Evolutionary conservation across 2,888 invertebrate species (phyloP).

Genomic region (Drosophila histrio): DNA sequence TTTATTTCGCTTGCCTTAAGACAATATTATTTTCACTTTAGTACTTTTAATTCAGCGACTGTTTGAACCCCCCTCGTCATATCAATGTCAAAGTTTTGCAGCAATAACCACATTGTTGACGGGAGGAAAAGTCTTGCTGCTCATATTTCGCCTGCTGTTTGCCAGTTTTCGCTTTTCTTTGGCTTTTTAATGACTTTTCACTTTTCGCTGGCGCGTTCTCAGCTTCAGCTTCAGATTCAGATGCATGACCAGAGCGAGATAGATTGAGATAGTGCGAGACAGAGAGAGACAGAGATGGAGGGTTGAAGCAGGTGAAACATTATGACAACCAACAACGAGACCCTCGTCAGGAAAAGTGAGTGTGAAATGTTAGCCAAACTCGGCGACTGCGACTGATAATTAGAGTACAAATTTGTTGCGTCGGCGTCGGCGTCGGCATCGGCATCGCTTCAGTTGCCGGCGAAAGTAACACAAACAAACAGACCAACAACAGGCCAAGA

Average conservation of each 20-base stretch:
- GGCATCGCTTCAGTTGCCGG: constrained; percentile 68
- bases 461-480: constrained; percentile 58
- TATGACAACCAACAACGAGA: constrained; percentile 44
- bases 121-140: constrained; percentile 38
- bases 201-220: constrained; percentile 72
- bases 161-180: constrained; percentile 74
- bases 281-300: neutral
- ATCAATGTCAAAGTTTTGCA: constrained; percentile 52
- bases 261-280: neutral
- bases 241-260: constrained; percentile 54
- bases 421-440: constrained; percentile 28
- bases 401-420: constrained; percentile 72
- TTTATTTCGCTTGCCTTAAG: neutral
- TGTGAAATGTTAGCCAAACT: constrained; percentile 63
- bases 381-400: constrained; percentile 54
- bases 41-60: constrained; percentile 16
- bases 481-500: constrained; percentile 32
- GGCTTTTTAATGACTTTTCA: constrained; percentile 72
- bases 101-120: constrained; percentile 6
- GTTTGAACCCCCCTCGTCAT: constrained; percentile 42
- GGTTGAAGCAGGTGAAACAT: constrained; percentile 48
- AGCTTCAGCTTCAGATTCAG: constrained; percentile 50
- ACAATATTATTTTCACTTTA: constrained; percentile 15
- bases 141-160: constrained; percentile 64
- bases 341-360: constrained; percentile 69